Conservation (phyloP, 2,888 invertebrate species). For the Hirtodrosophila cameraria region DNA sequence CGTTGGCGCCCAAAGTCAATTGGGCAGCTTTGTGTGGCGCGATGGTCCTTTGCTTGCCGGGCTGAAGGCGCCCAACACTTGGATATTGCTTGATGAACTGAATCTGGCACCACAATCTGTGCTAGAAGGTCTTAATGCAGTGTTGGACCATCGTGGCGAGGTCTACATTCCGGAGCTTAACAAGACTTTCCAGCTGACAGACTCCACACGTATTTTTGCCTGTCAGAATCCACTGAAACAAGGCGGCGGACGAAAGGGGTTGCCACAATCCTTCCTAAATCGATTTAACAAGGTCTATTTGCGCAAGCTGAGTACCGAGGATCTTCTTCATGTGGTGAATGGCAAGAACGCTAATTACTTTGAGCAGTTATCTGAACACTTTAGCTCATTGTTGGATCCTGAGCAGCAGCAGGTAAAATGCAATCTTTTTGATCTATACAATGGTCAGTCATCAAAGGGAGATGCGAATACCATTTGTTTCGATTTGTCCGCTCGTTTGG, state of each 20-base stretch:
- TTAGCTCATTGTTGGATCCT: conserved; percentile 32
- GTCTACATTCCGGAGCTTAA: conserved; percentile 97
- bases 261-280: conserved; percentile 98
- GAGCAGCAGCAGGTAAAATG: conserved; percentile 14
- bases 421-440: conserved; percentile 65
- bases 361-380: conserved; percentile 63
- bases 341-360: conserved; percentile 79
- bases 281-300: conserved; percentile 96
- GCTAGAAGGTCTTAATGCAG: conserved; percentile 98
- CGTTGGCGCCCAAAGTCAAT: conserved; percentile 41
- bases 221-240: conserved; percentile 98
- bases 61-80: conserved; percentile 93
- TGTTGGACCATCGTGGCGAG: conserved; percentile 98
- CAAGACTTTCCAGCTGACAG: conserved; percentile 91
- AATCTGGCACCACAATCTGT: conserved; percentile 99
- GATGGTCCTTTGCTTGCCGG: conserved; percentile 98
- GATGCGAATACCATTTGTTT: conserved; percentile 23
- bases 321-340: conserved; percentile 85
- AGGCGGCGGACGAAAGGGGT: conserved; percentile 97
- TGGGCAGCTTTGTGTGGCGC: conserved; percentile 96
- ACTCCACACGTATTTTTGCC: conserved; percentile 94
- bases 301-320: conserved; percentile 87
- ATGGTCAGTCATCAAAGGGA: background rate
- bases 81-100: conserved; percentile 98
- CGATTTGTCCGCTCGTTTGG: conserved; percentile 88